phyloP scores from a whole-genome alignment of 1,140 invertebrate genomes.

The Melanaphis sacchari region DNA sequence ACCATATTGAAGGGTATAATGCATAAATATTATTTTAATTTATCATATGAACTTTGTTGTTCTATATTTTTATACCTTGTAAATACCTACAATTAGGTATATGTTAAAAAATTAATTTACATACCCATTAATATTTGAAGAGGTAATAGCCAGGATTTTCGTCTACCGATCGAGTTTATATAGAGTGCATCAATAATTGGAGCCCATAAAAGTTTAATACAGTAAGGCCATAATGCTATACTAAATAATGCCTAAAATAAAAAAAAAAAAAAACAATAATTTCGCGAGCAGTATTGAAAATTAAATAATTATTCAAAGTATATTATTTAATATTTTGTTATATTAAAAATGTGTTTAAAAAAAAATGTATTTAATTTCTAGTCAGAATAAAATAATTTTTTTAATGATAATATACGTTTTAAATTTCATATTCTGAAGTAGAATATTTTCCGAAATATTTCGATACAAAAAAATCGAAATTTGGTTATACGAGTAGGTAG shows the following conservation, averaged over 20 bases:
- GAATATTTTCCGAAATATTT: too few species aligned
- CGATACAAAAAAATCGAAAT: too few species aligned
- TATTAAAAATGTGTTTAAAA: neutral
- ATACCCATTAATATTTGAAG: neutral
- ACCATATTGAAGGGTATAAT: neutral
- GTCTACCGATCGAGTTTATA: neutral
- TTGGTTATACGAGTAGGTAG: too few species aligned
- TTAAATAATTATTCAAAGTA: neutral
- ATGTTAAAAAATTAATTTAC: neutral
- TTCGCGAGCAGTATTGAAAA: neutral
- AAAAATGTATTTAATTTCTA: too few species aligned
- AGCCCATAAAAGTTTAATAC: neutral
- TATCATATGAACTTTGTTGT: neutral
- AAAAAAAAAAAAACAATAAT: neutral
- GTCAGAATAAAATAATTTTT: too few species aligned
- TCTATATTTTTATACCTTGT: neutral
- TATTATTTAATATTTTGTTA: neutral
- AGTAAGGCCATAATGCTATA: neutral
- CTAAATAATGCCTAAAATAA: neutral
- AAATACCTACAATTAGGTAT: too few species aligned
- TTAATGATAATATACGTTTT: too few species aligned
- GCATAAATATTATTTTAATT: neutral
- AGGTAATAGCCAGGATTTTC: conserved; percentile 5
- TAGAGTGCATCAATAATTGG: conserved; percentile 6
- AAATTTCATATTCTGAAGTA: too few species aligned